Percentiles rank a stretch among this genome's conserved stretches.
Evolutionary conservation across 2,888 invertebrate genomes (phyloP).

Genomic region (Augiades crinisus): DNA sequence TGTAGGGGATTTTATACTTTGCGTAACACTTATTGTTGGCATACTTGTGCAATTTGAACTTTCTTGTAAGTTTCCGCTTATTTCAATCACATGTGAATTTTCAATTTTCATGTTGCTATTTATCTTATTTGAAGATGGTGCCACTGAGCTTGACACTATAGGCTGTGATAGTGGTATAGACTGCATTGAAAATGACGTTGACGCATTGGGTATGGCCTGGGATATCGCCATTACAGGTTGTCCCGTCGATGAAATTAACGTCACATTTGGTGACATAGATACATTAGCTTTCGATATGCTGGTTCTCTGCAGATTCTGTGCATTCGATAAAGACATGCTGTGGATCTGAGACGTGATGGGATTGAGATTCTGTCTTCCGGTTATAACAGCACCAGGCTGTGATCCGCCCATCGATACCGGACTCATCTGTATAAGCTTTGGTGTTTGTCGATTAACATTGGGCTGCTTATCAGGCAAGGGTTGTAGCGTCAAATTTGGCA

Average conservation of each 20-base stretch:
- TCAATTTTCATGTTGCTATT: slow-evolving; percentile 63
- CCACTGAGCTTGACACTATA: slow-evolving; percentile 73
- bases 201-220: slow-evolving; percentile 64
- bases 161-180: slow-evolving; percentile 73
- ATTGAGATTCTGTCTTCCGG: slow-evolving; percentile 66
- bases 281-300: slow-evolving; percentile 62
- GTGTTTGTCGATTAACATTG: slow-evolving; percentile 61
- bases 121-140: slow-evolving; percentile 57
- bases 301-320: slow-evolving; percentile 60
- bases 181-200: slow-evolving; percentile 65
- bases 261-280: slow-evolving; percentile 69
- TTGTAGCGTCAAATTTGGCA: slow-evolving; percentile 74
- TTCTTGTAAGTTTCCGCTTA: slow-evolving; percentile 71
- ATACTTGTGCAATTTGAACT: slow-evolving; percentile 54
- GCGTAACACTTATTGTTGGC: slow-evolving; percentile 74
- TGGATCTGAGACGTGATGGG: slow-evolving; percentile 76
- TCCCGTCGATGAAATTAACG: slow-evolving; percentile 69
- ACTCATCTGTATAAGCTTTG: slow-evolving; percentile 74
- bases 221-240: slow-evolving; percentile 77
- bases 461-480: slow-evolving; percentile 69
- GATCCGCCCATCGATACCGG: slow-evolving; percentile 54
- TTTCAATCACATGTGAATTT: slow-evolving; percentile 73
- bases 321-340: slow-evolving; percentile 62
- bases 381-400: slow-evolving; percentile 56
- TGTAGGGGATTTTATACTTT: slow-evolving; percentile 70